Evolutionary conservation across 1,140 invertebrate genomes (phyloP).

Genomic region (Cheumatopsyche charites): DNA sequence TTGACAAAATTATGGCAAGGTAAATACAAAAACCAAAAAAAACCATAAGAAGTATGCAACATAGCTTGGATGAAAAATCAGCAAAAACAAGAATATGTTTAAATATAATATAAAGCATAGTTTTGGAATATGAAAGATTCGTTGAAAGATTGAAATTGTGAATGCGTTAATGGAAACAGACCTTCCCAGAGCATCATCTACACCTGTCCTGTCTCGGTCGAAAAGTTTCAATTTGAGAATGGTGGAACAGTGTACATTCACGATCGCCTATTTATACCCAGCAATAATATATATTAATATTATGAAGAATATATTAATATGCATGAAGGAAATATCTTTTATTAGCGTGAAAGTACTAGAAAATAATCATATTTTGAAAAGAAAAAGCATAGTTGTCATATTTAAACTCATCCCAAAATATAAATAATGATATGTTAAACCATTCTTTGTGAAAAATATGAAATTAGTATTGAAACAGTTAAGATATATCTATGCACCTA

Average conservation of each 20-base stretch:
- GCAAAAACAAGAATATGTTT: background rate
- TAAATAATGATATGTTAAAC: too few relatives aligned
- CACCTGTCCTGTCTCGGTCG: conserved; percentile 81
- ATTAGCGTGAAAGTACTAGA: too few relatives aligned
- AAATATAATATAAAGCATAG: background rate
- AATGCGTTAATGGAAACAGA: conserved; percentile 52
- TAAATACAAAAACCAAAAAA: conserved; percentile 6
- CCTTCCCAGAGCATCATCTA: conserved; percentile 83
- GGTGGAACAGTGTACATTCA: conserved; percentile 40
- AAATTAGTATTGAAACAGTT: too few relatives aligned
- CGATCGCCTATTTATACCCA: conserved; percentile 41
- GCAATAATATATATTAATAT: conserved; percentile 21
- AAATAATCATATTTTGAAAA: too few relatives aligned
- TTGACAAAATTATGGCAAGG: background rate
- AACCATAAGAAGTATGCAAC: background rate
- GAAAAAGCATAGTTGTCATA: too few relatives aligned
- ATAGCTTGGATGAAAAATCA: background rate
- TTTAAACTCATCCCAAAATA: too few relatives aligned
- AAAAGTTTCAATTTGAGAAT: conserved; percentile 62
- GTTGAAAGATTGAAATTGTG: background rate
- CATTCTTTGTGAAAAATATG: too few relatives aligned
- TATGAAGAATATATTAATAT: background rate
- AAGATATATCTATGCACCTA: too few relatives aligned
- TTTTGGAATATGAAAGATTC: conserved; percentile 8
- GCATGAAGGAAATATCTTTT: too few relatives aligned